Conservation (phyloP, 1,140 invertebrate genomes). For the Drosophila sulfurigaster region DNA sequence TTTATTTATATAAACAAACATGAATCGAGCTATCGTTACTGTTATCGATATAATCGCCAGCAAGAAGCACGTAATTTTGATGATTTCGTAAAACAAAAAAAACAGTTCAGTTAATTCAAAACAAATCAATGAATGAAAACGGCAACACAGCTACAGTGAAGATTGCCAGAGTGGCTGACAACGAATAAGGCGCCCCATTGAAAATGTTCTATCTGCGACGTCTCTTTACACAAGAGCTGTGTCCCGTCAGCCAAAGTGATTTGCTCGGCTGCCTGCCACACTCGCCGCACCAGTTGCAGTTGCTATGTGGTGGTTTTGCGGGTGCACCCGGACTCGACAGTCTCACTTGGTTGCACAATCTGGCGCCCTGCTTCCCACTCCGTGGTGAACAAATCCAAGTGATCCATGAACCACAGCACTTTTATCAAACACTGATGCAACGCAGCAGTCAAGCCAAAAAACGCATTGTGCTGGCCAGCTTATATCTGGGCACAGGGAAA, state of each 20-base stretch:
- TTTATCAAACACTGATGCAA: constrained; percentile 91
- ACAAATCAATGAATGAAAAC: constrained; percentile 47
- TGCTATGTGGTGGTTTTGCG: constrained; percentile 50
- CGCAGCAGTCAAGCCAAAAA: constrained; percentile 89
- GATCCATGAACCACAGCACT: constrained; percentile 90
- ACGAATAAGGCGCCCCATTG: neutral
- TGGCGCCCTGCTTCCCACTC: constrained; percentile 90
- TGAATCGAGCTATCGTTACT: constrained; percentile 5
- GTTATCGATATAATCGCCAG: constrained; percentile 36
- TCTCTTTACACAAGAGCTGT: constrained; percentile 73
- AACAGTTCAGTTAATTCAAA: constrained; percentile 32
- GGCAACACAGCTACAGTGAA: constrained; percentile 15
- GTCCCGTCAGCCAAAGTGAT: constrained; percentile 59
- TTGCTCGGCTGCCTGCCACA: constrained; percentile 72
- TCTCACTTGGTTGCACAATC: constrained; percentile 89
- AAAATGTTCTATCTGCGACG: constrained; percentile 76
- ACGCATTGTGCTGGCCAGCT: constrained; percentile 94
- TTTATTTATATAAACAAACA: constrained; percentile 9
- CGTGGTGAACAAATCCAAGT: constrained; percentile 90
- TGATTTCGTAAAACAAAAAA: constrained; percentile 35
- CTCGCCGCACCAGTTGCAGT: constrained; percentile 42
- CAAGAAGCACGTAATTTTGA: constrained; percentile 39
- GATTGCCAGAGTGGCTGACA: constrained; percentile 15
- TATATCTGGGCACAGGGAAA: constrained; percentile 96
- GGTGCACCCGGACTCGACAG: constrained; percentile 74